Evolutionary conservation across 2,797 vertebrate genomes (phyloP).

Genomic region (Halcyon chelicuti): DNA sequence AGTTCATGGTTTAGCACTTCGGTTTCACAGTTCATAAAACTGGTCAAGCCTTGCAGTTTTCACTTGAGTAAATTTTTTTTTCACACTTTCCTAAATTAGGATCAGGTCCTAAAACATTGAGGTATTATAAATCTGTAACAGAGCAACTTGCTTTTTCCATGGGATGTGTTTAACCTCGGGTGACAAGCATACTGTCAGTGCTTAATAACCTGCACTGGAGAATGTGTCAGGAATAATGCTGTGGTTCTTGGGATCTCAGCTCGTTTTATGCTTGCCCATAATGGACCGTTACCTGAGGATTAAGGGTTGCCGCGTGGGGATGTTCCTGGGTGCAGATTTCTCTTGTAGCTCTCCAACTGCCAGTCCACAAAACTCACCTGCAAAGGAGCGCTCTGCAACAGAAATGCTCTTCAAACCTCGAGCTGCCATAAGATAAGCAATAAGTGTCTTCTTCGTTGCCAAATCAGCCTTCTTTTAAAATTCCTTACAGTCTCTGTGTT

Average conservation of each 20-base stretch:
- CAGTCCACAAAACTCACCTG: neutral
- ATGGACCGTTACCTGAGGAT: neutral
- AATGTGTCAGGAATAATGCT: neutral
- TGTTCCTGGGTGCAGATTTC: neutral
- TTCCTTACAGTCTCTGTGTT: neutral
- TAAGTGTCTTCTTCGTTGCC: neutral
- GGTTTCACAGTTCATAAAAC: conserved; percentile 29
- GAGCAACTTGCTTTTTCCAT: neutral
- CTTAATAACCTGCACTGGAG: neutral
- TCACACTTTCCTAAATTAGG: neutral
- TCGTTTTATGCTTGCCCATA: neutral
- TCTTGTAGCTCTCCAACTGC: neutral
- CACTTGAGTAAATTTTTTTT: neutral
- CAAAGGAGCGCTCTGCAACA: neutral
- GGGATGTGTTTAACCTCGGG: conserved; percentile 16
- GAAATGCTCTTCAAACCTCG: neutral
- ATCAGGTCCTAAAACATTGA: neutral
- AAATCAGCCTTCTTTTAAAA: neutral
- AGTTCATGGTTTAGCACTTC: conserved; percentile 21
- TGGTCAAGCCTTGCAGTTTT: neutral
- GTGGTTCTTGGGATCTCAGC: neutral
- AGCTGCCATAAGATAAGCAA: neutral
- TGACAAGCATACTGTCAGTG: neutral
- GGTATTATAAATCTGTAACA: neutral
- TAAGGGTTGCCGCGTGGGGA: neutral